Evolutionary conservation across 2,113 vertebrate species (phyloP), one percentile per base, ranked within the genome.

Genomic region (Octodon degus): DNA sequence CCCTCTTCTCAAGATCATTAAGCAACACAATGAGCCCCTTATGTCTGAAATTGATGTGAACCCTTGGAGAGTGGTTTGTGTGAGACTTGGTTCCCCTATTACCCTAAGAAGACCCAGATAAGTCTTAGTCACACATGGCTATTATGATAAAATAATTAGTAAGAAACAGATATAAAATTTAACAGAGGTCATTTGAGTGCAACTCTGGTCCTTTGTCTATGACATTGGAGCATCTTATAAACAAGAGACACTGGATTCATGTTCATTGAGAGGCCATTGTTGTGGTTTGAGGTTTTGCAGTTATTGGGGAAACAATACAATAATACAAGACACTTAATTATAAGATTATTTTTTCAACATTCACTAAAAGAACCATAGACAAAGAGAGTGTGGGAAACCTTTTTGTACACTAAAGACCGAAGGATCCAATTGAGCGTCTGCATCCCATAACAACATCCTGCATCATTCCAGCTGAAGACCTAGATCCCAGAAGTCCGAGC

Each of bases 151-250:
- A 55, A 89, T 32, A 25, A 62, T 84, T 37, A 90, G 55, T 86
- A 81, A 96, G 80, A 95, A 91, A 83, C 80, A 90, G 25, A 96
- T 90, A 83, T 76, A 68, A 43, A 91, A 30, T 96, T 87, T 86
- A 91, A 93, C 34, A 72, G 43, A 95, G 34, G 34, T 47, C 62
- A 86, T 83, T 95, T 70, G 43, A 89, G 22, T 87, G 13, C 24
- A 86, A 68, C 84, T 82, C 13, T 91, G 47, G n/a, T 79, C 22
- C 8, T 90, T 89, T 25, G 74, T 86, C 43, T 65, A 9, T 50
- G 60, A 82, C 67, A 86, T 6, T 91, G 67, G 63, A 88, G 77
- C 67, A 34, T 6, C 82, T 91, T 91, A 22, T 63, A 58, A 93
- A 70, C 34, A 89, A 37, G 12, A 89, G 55, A 55, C 30, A 67